phyloP scores from a whole-genome alignment of 1,140 invertebrate species.

The Leucophenga varia region DNA sequence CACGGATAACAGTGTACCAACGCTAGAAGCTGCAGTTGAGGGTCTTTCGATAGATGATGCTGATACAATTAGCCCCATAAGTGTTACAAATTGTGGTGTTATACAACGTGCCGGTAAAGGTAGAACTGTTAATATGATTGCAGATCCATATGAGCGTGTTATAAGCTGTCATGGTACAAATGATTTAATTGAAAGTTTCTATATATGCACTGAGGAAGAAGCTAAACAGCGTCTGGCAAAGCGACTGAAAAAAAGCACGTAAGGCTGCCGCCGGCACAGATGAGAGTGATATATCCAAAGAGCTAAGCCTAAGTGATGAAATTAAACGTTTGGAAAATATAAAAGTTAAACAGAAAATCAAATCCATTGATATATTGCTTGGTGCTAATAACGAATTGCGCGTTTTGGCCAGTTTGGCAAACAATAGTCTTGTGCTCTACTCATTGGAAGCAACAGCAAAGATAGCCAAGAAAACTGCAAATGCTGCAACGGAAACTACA shows the following conservation, averaged over 20 bases:
- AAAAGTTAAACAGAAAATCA: conserved; percentile 69
- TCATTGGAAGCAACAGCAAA: conserved; percentile 60
- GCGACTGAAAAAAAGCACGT: conserved; percentile 68
- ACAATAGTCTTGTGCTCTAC: conserved; percentile 71
- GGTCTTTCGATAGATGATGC: conserved; percentile 44
- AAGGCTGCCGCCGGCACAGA: conserved; percentile 25
- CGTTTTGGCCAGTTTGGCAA: conserved; percentile 65
- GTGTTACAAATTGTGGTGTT: conserved; percentile 72
- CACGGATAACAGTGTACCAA: conserved; percentile 52
- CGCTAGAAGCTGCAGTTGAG: conserved; percentile 62
- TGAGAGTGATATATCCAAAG: conserved; percentile 41
- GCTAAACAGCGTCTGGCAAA: conserved; percentile 70
- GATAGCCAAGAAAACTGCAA: conserved; percentile 55
- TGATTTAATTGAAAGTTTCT: conserved; percentile 79
- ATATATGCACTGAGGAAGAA: conserved; percentile 75
- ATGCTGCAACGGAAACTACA: conserved; percentile 25
- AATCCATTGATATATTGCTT: conserved; percentile 68
- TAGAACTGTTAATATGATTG: conserved; percentile 67
- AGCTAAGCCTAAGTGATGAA: conserved; percentile 67
- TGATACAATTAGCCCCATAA: conserved; percentile 64
- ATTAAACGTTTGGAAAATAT: conserved; percentile 70
- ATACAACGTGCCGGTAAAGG: conserved; percentile 76
- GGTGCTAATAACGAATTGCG: conserved; percentile 70
- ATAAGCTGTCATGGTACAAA: conserved; percentile 84
- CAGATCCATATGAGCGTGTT: conserved; percentile 68